Conservation (phyloP, 2,113 vertebrate species). For the Suncus etruscus region DNA sequence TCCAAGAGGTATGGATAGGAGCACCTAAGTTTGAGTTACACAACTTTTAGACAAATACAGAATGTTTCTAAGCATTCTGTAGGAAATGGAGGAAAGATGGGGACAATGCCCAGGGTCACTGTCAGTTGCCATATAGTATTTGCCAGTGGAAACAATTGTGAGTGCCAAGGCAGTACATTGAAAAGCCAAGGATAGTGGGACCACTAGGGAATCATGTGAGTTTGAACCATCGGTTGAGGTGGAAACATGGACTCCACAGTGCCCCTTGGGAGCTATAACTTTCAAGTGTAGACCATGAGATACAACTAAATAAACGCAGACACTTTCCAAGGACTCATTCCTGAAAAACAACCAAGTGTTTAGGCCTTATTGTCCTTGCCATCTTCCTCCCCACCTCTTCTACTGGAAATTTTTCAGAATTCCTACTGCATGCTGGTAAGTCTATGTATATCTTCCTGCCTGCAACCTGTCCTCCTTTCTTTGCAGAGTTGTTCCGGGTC, state of each 20-base stretch:
- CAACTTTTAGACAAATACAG: neutral
- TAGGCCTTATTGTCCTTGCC: neutral
- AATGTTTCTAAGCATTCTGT: neutral
- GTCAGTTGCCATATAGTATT: rapidly evolving
- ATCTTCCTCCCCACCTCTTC: neutral
- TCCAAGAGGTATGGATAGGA: neutral
- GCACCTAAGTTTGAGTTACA: neutral
- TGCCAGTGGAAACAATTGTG: neutral
- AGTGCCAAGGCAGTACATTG: neutral
- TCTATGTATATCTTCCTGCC: neutral
- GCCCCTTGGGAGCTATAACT: neutral
- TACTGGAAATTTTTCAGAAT: neutral
- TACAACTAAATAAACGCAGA: too few species aligned
- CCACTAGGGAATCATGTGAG: rapidly evolving
- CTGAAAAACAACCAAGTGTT: neutral
- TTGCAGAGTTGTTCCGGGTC: slow-evolving; percentile 80
- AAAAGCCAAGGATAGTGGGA: neutral
- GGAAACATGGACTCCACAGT: rapidly evolving
- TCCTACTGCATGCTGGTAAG: neutral
- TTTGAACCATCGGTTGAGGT: neutral
- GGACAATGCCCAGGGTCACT: neutral
- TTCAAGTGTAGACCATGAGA: neutral
- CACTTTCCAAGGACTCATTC: neutral
- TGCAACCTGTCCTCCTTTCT: slow-evolving; percentile 44
- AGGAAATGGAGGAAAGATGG: neutral